Base-by-base conservation (phyloP, 2,113 vertebrate genomes). In the Nipponia nippon region DNA sequence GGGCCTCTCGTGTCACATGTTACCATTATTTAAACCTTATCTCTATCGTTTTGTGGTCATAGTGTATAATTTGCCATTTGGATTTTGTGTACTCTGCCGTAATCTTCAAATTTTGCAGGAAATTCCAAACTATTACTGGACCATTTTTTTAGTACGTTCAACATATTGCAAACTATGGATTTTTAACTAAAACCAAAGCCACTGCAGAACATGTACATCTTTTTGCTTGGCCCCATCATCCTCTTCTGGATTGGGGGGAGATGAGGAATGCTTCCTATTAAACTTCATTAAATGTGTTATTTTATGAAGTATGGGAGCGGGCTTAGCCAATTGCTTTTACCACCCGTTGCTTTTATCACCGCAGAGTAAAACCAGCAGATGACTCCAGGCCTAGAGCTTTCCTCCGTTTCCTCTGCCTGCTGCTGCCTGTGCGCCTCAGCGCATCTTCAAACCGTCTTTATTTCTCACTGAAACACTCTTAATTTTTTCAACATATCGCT, bases 51-150 rank as follows among this genome's bases (percentile, higher is more conserved):
- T 71, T 93, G 87, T 95, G 96, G 96, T 95, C 89, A 87, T 49
- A 94, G 87, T 78, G 73, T 96, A 42, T 97, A 97, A 98, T 97
- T 98, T 98, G 92, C 83, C 83, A 94, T 95, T 98, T 95, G 90
- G 89, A 90, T 92, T 97, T 96, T 88, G 86, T 61, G 95, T 96
- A 84, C 73, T 96, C 66, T 89, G 61, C 42, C 79, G 40, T 76
- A 91, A 65, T 93, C 89, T 91, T 93, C 85, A 85, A 86, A 88
- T 81, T 98, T 82, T 89, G 71, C 88, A 97, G 95, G 96, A 96
- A 97, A 97, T 95, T 95, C 91, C 95, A 83, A 89, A 89, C 94
- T 86, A 78, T 94, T 92, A 94, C 95, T 91, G 83, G 36, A 21
- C 73, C 62, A 32, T 61, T 81, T 94, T 94, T 96, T 76, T 11